Base-by-base conservation (phyloP, 2,888 invertebrate genomes). In the Isoperla grammatica region DNA sequence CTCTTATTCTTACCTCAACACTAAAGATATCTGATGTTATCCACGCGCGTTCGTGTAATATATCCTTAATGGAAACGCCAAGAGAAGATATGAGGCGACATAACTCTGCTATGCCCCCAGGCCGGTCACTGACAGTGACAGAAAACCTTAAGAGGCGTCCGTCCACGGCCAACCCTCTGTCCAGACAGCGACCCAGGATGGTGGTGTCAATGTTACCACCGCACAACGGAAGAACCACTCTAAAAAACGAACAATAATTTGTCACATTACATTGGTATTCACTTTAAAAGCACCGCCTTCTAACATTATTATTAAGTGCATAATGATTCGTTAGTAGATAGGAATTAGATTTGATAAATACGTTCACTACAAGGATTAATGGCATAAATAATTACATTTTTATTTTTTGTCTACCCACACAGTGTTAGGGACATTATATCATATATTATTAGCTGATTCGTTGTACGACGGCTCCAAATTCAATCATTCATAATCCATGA, bases 21-120 rank as follows among this genome's bases (percentile, higher is more conserved):
- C 84, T 84, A 72, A 94, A 95, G 50, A 97, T 88, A 72, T 97
- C 95, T 1, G 86, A 84, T 61, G 85, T 86, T 12, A 96, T 83
- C 95, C 95, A 96, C 1, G 96, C 95, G 57, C 96, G 81, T 72
- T 97, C 96, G 73, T 97, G 96, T 75, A 93, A 88, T 61, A 97
- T 94, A 71, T 96, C 96, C 74, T 96, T 97, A 65, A 97, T 92
- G 40, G 89, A 89, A 12, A 93, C 93, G 0, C 93, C 93, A 29
- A 89, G 78, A 1, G 82, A 80, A 0, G 86, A 81, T 56, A 95
- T 79, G 42, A 89, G 75, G 69, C 83, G 82, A 70, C 92, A 90
- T 4, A 95, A 78, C 69, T 94, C 93, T 0, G 90, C 85, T 63
- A 94, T 90, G 15, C 90, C 93, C 4, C 93, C 93, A 0, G 94